phyloP scores from a whole-genome alignment of 2,113 vertebrate species.

The Platanista minor region DNA sequence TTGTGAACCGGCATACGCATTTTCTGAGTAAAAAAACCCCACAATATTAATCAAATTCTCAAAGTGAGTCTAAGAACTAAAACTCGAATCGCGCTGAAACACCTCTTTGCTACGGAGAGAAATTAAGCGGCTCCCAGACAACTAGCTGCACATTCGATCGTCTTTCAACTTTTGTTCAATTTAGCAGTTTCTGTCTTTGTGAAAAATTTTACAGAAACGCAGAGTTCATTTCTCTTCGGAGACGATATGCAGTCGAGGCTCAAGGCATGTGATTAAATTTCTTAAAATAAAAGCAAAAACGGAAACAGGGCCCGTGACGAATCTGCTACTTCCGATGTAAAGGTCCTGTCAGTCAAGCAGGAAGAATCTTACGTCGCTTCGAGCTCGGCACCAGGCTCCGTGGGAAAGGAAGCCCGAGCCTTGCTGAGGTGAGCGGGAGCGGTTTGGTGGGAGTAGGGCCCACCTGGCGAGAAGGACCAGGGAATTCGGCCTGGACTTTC shows the following conservation, averaged over 20 bases:
- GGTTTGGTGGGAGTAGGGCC: background rate
- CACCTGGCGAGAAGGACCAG: background rate
- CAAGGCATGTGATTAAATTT: fast-evolving
- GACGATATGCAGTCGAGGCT: fast-evolving
- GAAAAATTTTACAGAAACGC: background rate
- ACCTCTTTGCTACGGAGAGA: fast-evolving
- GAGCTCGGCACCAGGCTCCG: fast-evolving
- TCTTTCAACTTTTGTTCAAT: background rate
- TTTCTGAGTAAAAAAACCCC: background rate
- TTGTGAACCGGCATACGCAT: fast-evolving
- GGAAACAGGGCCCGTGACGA: background rate
- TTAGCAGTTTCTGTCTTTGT: background rate
- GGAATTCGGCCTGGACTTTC: fast-evolving
- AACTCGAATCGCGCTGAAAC: fast-evolving
- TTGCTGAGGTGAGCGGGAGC: background rate
- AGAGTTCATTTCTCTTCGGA: background rate
- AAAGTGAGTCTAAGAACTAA: too few species aligned
- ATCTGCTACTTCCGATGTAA: conserved; percentile 37
- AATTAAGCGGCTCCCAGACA: background rate
- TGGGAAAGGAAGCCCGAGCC: background rate
- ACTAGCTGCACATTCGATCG: conserved; percentile 19
- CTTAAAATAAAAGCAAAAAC: background rate
- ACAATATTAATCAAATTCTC: fast-evolving
- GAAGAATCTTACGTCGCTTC: fast-evolving
- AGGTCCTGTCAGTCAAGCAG: background rate